Evolutionary conservation across 2,797 vertebrate species (phyloP), one percentile per base, ranked within the genome.

Genomic region (Pteropus rufus): DNA sequence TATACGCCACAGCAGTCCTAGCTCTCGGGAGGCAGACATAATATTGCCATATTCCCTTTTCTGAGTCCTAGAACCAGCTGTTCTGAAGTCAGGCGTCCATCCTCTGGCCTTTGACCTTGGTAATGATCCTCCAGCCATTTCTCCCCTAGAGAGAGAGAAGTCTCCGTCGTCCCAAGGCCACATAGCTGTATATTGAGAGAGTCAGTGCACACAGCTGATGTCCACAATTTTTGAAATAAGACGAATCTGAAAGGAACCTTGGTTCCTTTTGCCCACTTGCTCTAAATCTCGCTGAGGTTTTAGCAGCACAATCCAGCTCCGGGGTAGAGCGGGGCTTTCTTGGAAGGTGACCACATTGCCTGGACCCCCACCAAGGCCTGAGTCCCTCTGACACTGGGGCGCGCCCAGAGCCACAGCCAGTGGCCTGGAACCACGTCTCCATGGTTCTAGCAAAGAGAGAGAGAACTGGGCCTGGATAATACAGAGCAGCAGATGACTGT

Each of bases 261-360:
- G 18, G 4, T 5, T 11, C 10, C 10, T 24, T 36, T 44, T 36
- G 10, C 41, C 54, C 15, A 15, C 72, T 49, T n/a, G 54, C 49
- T 39, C n/a, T 36, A 7, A 26, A 34, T 31, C 67, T 62, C 24
- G 1, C 7, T 26, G 52, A 88, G 67, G 36, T 56, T 80, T 84
- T 15, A 31, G 58, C 19, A 77, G 3, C 49, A 49, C 29, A 12
- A 46, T 39, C 41, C 60, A 34, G 21, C 44, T 62, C 49, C 2
- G 5, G 52, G n/a, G 19, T 26, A 52, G 46, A 41, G 81, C 62
- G n/a, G 44, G 23, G 60, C 34, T 95, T 96, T 92, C 92, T 8
- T 52, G n/a, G 83, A 88, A 92, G 44, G 83, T 72, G 89, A 91
- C 89, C 21, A 24, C 80, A 69, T 34, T 18, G 56, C 46, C 91